Conservation (phyloP, 2,888 invertebrate species). For the Belgica antarctica region DNA sequence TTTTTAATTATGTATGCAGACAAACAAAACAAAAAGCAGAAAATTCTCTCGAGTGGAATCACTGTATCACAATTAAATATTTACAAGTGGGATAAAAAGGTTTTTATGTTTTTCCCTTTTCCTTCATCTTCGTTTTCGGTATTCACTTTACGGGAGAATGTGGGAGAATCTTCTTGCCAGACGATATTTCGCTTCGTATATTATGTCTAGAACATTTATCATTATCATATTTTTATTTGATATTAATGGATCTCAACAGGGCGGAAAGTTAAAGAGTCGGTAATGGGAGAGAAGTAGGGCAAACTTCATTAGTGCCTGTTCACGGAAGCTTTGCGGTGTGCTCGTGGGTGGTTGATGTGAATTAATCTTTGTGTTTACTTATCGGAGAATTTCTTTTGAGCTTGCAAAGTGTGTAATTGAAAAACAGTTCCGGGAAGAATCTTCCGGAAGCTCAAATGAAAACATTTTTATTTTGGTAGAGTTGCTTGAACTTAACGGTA, state of each 20-base stretch:
- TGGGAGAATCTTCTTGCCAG: not conserved
- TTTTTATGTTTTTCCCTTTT: conserved; percentile 8
- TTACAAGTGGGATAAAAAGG: conserved; percentile 33
- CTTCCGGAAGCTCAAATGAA: too few species aligned
- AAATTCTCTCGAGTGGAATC: conserved; percentile 21
- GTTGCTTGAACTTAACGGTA: too few species aligned
- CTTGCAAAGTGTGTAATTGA: too few species aligned
- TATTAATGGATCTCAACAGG: conserved; percentile 28
- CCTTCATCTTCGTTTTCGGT: not conserved
- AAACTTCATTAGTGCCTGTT: too few species aligned
- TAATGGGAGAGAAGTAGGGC: too few species aligned
- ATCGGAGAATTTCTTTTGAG: too few species aligned
- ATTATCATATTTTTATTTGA: conserved; percentile 34
- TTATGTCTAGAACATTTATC: conserved; percentile 20
- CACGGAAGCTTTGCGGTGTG: too few species aligned
- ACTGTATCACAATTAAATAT: conserved; percentile 37
- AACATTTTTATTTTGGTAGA: too few species aligned
- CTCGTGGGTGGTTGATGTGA: too few species aligned
- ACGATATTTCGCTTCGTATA: not conserved
- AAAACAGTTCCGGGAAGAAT: too few species aligned
- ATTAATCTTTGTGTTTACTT: too few species aligned
- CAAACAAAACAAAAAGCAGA: not conserved
- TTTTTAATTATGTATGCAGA: conserved; percentile 9
- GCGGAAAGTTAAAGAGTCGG: conserved; percentile 13
- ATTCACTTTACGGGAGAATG: not conserved